These are phyloP conservation scores for Hyperoplus immaculatus DNA, from an alignment of 2,797 vertebrate species.

Conservation along the genomic window DNA sequence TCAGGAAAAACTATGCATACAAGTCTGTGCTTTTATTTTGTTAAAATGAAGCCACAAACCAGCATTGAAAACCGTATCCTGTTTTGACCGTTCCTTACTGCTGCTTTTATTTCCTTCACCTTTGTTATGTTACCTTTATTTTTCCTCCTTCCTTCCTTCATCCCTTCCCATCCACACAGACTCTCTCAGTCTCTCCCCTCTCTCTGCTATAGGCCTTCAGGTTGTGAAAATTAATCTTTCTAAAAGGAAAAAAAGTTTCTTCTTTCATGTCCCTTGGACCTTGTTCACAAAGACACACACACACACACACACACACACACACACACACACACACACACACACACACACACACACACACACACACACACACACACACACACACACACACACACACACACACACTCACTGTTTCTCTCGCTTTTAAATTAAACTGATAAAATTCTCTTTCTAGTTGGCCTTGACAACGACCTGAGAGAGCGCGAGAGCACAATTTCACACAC, in stretches of 20 bases:
- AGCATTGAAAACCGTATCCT: not conserved
- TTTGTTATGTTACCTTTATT: slow-evolving; percentile 12
- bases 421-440: slow-evolving; percentile 81
- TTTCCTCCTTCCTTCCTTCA: slow-evolving; percentile 23
- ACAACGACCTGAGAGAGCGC: slow-evolving; percentile 55
- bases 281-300: slow-evolving; percentile 35
- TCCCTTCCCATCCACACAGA: slow-evolving; percentile 25
- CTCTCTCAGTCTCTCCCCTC: slow-evolving; percentile 30
- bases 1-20: not conserved
- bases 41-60: slow-evolving; percentile 17
- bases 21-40: slow-evolving; percentile 8
- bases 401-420: slow-evolving; percentile 54
- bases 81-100: not conserved
- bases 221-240: slow-evolving; percentile 79
- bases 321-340: slow-evolving; percentile 6
- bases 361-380: slow-evolving; percentile 11
- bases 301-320: slow-evolving; percentile 26
- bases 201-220: slow-evolving; percentile 57
- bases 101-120: slow-evolving; percentile 1
- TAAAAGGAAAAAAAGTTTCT: slow-evolving; percentile 62
- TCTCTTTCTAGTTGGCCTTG: slow-evolving; percentile 79
- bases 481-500: not conserved
- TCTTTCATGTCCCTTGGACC: slow-evolving; percentile 71
- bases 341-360: slow-evolving; percentile 5
- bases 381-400: slow-evolving; percentile 23